phyloP scores from a whole-genome alignment of 2,797 vertebrate species.

The Falco berigora region DNA sequence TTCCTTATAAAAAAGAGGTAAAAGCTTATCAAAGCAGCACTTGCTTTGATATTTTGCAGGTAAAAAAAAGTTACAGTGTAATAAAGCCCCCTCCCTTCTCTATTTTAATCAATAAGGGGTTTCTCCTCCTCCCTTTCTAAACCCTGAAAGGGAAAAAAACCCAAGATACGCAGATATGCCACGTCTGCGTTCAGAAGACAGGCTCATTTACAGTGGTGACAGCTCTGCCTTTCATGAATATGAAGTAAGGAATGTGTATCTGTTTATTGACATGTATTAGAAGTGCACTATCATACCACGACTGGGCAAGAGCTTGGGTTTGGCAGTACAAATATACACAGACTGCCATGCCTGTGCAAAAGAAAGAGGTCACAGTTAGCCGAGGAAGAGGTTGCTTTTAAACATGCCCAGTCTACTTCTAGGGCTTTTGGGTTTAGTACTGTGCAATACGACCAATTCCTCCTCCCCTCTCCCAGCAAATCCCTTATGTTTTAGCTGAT shows the following conservation, averaged over 20 bases:
- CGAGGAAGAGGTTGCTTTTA: not conserved
- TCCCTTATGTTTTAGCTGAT: constrained; percentile 37
- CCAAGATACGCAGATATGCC: not conserved
- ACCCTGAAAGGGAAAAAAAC: not conserved
- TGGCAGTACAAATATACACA: not conserved
- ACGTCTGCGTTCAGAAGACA: not conserved
- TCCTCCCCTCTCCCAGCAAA: not conserved
- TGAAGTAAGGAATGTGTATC: not conserved
- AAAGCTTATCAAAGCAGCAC: not conserved
- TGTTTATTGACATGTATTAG: not conserved
- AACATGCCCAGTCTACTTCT: not conserved
- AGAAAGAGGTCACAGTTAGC: not conserved
- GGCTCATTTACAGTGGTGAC: not conserved
- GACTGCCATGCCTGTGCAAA: not conserved
- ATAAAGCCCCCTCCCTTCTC: not conserved
- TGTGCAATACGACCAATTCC: not conserved
- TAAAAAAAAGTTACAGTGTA: not conserved
- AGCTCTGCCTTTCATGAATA: not conserved
- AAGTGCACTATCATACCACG: not conserved
- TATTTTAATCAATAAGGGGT: not conserved
- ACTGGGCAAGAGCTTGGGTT: not conserved
- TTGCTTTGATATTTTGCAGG: not conserved
- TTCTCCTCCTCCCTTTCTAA: not conserved
- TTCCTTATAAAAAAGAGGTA: not conserved
- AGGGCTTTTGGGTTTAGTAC: not conserved